Evolutionary conservation across 1,140 invertebrate genomes (phyloP).

Genomic region (Caerostris darwini): DNA sequence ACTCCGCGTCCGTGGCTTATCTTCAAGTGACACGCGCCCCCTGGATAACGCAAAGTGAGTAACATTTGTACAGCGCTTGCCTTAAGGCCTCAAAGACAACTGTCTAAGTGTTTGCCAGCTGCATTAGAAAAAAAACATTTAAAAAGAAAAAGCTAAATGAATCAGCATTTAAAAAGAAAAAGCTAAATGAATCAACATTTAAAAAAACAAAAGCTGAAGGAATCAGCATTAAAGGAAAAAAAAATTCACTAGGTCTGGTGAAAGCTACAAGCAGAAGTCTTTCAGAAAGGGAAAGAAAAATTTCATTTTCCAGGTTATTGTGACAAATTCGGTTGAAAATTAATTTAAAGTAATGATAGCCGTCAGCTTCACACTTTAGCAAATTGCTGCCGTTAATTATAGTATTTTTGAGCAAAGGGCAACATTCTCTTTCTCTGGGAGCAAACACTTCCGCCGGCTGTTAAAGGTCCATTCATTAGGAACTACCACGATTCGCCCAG

Average conservation of each 20-base stretch:
- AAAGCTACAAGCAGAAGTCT: not conserved
- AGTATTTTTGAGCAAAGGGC: not conserved
- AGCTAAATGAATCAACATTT: no score
- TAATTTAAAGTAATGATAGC: not conserved
- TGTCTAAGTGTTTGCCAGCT: no score
- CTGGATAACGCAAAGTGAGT: no score
- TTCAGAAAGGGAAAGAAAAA: not conserved
- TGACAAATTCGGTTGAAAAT: not conserved
- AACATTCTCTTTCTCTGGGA: not conserved
- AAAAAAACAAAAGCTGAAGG: not conserved
- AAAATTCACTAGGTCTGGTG: not conserved
- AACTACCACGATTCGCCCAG: not conserved
- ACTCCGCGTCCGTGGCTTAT: no score
- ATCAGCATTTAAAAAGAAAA: not conserved
- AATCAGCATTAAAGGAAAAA: not conserved
- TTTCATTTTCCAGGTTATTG: not conserved
- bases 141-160: no score
- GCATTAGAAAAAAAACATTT: no score
- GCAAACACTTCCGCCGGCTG: not conserved
- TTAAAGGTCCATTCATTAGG: not conserved
- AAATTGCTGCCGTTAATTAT: not conserved
- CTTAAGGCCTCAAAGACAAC: no score
- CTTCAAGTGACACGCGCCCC: no score
- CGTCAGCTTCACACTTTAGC: not conserved
- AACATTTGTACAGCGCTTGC: no score